These are phyloP conservation scores for Ptilonorhynchus violaceus DNA, from an alignment of 2,113 vertebrate species.

Conservation along the genomic window DNA sequence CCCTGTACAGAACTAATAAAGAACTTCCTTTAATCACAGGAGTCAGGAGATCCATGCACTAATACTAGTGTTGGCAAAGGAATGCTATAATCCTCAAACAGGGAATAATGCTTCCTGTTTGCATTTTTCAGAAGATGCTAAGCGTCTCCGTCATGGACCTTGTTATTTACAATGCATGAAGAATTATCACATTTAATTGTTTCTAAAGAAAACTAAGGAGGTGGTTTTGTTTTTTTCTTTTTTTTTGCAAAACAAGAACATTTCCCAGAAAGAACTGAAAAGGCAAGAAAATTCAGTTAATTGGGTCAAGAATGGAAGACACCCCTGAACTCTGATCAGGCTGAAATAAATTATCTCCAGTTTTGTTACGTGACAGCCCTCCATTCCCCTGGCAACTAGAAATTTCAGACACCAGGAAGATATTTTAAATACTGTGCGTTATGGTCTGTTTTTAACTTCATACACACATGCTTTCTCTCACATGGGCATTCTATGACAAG, in stretches of 20 bases:
- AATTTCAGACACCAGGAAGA: constrained; percentile 65
- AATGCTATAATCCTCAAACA: neutral
- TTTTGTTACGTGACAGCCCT: constrained; percentile 36
- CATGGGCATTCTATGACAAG: constrained; percentile 39
- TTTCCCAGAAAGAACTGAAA: neutral
- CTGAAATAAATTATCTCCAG: constrained; percentile 45
- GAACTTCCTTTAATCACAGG: neutral
- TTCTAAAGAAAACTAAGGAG: neutral
- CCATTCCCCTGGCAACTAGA: constrained; percentile 54
- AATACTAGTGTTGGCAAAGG: neutral
- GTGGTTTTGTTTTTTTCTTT: neutral
- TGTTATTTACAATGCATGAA: constrained; percentile 4
- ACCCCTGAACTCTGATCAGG: constrained; percentile 40
- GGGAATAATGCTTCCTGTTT: constrained; percentile 52
- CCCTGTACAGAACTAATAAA: neutral
- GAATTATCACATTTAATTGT: neutral
- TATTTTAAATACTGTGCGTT: constrained; percentile 65
- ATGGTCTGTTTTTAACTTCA: constrained; percentile 58
- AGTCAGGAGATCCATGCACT: constrained; percentile 14
- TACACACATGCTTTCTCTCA: constrained; percentile 32
- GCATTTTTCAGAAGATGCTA: constrained; percentile 14
- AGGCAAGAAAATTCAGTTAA: constrained; percentile 33
- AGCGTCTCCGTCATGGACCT: neutral
- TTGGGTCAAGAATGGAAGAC: constrained; percentile 53
- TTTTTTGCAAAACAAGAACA: neutral